Base-by-base conservation (phyloP, 2,888 invertebrate species). In the Leucoma salicis region DNA sequence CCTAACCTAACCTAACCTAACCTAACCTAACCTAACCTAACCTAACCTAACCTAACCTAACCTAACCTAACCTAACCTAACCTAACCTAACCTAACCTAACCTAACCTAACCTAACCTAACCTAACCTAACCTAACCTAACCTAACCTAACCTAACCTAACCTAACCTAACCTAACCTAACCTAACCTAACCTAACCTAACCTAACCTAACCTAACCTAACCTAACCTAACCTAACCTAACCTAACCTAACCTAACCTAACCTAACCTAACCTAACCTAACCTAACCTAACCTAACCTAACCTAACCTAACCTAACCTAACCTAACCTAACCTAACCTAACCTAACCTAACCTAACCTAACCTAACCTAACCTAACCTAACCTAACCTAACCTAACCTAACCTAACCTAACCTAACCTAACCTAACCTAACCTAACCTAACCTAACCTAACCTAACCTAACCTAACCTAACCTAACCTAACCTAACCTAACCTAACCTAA, bases 311-410 rank as follows among this genome's bases (percentile, higher is more conserved):
- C 48, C 43, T 39, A 43, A 43, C 43, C 43, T 39, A 45, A 46
- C 40, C 49, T 39, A 45, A 46, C 46, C 46, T 46, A 47, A 47
- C 51, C 47, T 42, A 47, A 47, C 45, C 45, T 42, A 45, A 47
- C 47, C 42, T 51, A 41, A 46, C 39, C 41, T 46, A 46, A 43
- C 43, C 41, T 46, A 44, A 42, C 46, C 42, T 37, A 42, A 44
- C 44, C 44, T 50, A 35, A 35, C 35, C 35, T 42, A 39, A 39
- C 41, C 43, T 41, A 35, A 37, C 32, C 93, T 90, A 68, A 60
- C 69, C 58, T 56, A 51, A 14, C 46, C 31, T 42, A 34, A 28
- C 35, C 32, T 34, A 25, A 40, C 34, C 35, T 37, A 37, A 37
- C 37, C 29, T 31, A 37, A 37, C 37, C 37, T 28, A 36, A 36